Conservation (phyloP, 2,888 invertebrate species). For the Patella ulyssiponensis region DNA sequence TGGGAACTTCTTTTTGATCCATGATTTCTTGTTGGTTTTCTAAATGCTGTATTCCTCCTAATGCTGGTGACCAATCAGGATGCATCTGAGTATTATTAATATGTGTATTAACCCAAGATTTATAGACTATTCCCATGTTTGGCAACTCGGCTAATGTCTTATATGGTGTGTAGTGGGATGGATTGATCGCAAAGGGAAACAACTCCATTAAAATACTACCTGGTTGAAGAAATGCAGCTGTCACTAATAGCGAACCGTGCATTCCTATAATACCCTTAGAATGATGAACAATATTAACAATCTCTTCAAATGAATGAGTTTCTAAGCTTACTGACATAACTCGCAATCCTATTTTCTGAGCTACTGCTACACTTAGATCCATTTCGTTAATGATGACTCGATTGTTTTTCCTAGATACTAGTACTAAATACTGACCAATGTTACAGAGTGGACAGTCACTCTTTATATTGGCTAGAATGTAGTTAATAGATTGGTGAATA, state of each 20-base stretch:
- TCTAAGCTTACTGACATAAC: constrained; percentile 62
- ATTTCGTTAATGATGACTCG: constrained; percentile 73
- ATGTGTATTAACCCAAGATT: constrained; percentile 71
- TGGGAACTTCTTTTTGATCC: constrained; percentile 64
- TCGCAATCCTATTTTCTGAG: constrained; percentile 50
- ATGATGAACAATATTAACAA: constrained; percentile 54
- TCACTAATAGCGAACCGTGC: constrained; percentile 73
- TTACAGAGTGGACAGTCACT: constrained; percentile 25
- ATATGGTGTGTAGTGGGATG: constrained; percentile 73
- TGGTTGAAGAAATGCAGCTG: constrained; percentile 72
- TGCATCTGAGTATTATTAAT: constrained; percentile 64
- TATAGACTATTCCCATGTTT: constrained; percentile 69
- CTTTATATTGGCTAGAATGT: constrained; percentile 40
- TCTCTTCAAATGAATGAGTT: constrained; percentile 57
- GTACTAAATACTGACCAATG: constrained; percentile 49
- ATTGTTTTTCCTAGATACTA: constrained; percentile 70
- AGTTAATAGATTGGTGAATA: constrained; percentile 39
- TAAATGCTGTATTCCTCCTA: constrained; percentile 73
- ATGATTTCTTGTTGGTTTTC: constrained; percentile 64
- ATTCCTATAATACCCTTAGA: constrained; percentile 70
- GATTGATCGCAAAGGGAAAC: constrained; percentile 74
- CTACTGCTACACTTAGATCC: constrained; percentile 66
- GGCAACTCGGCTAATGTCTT: constrained; percentile 69
- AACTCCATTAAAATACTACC: constrained; percentile 72
- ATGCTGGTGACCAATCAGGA: constrained; percentile 67